These are phyloP conservation scores for Phrynocephalus vlangalii DNA, from an alignment of 2,797 vertebrate species.

Conservation along the genomic window DNA sequence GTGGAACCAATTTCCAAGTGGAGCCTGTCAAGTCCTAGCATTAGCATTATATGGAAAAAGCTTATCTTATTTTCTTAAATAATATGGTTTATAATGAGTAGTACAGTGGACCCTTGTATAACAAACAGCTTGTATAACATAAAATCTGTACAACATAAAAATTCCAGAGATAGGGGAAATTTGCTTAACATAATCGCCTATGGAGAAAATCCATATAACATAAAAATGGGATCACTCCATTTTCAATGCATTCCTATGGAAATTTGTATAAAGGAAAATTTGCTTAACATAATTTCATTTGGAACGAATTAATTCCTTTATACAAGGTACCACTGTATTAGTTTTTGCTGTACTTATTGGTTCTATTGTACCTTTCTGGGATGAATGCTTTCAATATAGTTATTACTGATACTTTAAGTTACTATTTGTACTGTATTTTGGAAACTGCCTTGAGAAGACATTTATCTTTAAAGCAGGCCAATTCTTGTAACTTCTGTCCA, in stretches of 20 bases:
- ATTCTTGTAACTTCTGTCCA: background rate
- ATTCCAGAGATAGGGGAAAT: no score
- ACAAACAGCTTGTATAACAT: no score
- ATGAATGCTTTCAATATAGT: background rate
- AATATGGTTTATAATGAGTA: background rate
- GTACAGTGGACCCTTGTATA: no score
- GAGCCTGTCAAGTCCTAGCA: background rate
- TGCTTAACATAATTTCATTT: no score
- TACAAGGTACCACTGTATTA: no score
- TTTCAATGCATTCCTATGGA: no score
- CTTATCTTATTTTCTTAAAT: background rate
- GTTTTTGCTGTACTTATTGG: background rate
- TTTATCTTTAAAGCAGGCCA: background rate
- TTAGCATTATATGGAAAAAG: background rate
- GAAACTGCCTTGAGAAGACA: background rate
- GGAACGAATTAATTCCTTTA: no score
- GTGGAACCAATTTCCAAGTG: background rate
- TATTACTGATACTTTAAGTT: background rate
- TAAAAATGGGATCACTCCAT: no score
- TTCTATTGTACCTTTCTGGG: background rate
- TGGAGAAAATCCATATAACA: no score
- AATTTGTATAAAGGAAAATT: no score
- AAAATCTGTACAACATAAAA: no score
- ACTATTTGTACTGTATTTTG: background rate
- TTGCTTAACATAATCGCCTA: no score